These are phyloP conservation scores for Puffinus mauretanicus DNA, from an alignment of 2,113 vertebrate species.

Conservation along the genomic window DNA sequence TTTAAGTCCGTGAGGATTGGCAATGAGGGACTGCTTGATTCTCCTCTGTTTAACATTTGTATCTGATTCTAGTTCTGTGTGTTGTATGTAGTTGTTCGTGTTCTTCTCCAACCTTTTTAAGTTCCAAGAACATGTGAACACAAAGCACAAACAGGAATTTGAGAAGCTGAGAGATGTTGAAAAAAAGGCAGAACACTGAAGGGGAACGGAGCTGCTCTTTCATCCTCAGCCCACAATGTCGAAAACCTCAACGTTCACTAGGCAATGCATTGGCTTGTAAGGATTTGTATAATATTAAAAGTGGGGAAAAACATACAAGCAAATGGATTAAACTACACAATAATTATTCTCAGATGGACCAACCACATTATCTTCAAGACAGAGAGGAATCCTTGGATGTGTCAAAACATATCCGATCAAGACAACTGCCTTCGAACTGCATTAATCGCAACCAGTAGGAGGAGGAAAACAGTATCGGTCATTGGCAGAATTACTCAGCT, in stretches of 20 bases:
- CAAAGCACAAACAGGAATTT: neutral
- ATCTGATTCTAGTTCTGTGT: neutral
- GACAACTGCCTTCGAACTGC: neutral
- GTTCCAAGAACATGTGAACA: neutral
- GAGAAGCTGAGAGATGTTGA: neutral
- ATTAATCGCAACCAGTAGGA: neutral
- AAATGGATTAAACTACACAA: neutral
- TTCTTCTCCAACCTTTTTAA: neutral
- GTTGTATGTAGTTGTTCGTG: too few relatives aligned
- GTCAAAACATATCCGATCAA: neutral
- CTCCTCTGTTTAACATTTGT: neutral
- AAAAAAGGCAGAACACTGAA: neutral
- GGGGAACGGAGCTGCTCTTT: neutral
- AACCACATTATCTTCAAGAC: neutral
- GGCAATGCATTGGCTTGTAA: neutral
- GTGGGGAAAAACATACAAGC: neutral
- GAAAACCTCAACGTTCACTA: neutral
- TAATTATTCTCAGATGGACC: slow-evolving; percentile 15
- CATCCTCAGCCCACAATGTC: neutral
- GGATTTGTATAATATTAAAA: neutral
- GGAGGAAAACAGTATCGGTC: neutral
- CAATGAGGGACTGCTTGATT: neutral
- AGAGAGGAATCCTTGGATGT: neutral
- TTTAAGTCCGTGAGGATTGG: neutral
- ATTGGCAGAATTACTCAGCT: neutral